Percentiles rank a stretch among this genome's conserved stretches.
Conservation (phyloP, 1,140 invertebrate genomes). For the Drosophila subobscura region DNA sequence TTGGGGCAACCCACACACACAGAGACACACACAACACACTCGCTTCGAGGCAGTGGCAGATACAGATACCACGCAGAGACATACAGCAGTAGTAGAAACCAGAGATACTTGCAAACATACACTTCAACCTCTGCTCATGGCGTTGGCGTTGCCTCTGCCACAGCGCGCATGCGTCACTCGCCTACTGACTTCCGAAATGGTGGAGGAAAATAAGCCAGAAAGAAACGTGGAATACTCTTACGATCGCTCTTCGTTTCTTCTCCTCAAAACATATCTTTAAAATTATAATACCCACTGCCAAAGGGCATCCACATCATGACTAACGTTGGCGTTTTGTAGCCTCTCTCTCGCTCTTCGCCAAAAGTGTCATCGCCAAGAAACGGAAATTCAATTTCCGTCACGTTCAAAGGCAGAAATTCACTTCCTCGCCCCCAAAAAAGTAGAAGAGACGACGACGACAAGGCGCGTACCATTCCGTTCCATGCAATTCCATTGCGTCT, state of each 20-base stretch:
- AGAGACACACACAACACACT: background rate
- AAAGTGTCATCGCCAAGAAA: conserved; percentile 74
- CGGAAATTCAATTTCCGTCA: conserved; percentile 80
- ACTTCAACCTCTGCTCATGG: conserved; percentile 14
- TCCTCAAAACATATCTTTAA: too few relatives aligned
- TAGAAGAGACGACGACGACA: background rate
- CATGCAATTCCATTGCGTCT: conserved; percentile 20
- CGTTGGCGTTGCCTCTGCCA: conserved; percentile 16
- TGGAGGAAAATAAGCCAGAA: conserved; percentile 5
- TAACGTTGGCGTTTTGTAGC: conserved; percentile 31
- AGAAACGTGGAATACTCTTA: too few relatives aligned
- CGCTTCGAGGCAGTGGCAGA: background rate
- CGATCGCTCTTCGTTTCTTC: too few relatives aligned
- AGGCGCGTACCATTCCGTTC: conserved; percentile 21
- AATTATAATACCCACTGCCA: background rate
- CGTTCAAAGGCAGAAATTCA: conserved; percentile 67
- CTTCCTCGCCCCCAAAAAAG: conserved; percentile 63
- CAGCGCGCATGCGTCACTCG: conserved; percentile 68
- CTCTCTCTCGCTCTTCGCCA: conserved; percentile 3
- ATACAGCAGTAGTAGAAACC: background rate
- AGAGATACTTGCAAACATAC: background rate
- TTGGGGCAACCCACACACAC: conserved; percentile 13
- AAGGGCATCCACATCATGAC: conserved; percentile 12
- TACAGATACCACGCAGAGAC: background rate
- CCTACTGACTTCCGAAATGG: conserved; percentile 44